Percentiles rank a stretch among this genome's conserved stretches.
Evolutionary conservation across 2,113 vertebrate species (phyloP).

Genomic region (Falcunculus frontatus): DNA sequence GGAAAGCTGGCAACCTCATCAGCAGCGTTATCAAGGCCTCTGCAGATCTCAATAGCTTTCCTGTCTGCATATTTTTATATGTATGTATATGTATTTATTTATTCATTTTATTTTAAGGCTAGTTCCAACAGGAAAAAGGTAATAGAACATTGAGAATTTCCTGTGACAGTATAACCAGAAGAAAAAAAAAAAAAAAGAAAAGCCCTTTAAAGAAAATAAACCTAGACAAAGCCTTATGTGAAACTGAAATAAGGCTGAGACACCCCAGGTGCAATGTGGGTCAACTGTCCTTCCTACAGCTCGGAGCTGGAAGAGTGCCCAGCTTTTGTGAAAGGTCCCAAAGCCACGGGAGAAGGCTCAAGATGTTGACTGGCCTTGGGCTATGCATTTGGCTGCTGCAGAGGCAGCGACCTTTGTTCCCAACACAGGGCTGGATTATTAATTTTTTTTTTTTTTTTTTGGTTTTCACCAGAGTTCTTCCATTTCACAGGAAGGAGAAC

Average conservation of each 20-base stretch:
- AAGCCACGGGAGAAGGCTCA: slow-evolving; percentile 4
- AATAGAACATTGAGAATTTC: slow-evolving; percentile 75
- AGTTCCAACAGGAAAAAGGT: slow-evolving; percentile 62
- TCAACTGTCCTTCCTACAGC: neutral
- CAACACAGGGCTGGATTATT: neutral
- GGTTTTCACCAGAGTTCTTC: neutral
- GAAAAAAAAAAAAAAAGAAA: neutral
- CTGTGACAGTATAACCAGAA: slow-evolving; percentile 29
- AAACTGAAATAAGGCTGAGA: slow-evolving; percentile 25
- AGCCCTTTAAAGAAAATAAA: slow-evolving; percentile 38
- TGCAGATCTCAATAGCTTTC: slow-evolving; percentile 71
- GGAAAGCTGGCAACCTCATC: slow-evolving; percentile 63
- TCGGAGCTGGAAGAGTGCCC: slow-evolving; percentile 4
- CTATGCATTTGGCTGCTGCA: slow-evolving; percentile 35
- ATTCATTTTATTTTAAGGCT: slow-evolving; percentile 54
- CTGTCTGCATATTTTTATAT: slow-evolving; percentile 67
- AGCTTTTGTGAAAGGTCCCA: slow-evolving; percentile 54
- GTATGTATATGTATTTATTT: slow-evolving; percentile 58
- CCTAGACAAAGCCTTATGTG: slow-evolving; percentile 36
- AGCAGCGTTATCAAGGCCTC: slow-evolving; percentile 65
- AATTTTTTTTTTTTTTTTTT: neutral
- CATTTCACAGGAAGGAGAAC: slow-evolving; percentile 4
- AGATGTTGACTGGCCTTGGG: slow-evolving; percentile 63
- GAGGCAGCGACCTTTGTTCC: slow-evolving; percentile 36
- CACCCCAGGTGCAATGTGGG: neutral